These are phyloP conservation scores for Platerodrilus igneus DNA, from an alignment of 2,888 invertebrate genomes.

Conservation along the genomic window DNA sequence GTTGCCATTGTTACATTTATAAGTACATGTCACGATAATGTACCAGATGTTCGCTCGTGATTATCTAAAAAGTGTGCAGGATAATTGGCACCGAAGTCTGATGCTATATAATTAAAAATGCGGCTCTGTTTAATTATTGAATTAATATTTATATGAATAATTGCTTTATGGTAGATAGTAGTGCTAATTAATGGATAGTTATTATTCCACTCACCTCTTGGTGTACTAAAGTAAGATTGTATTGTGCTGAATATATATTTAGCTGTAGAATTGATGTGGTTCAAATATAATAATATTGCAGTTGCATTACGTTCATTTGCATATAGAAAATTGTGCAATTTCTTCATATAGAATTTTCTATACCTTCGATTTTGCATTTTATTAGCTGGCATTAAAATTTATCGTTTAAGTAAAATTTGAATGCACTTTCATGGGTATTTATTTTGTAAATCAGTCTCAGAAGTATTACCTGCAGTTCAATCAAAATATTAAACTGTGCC, in stretches of 20 bases:
- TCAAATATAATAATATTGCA: no score
- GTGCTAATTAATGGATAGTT: constrained; percentile 41
- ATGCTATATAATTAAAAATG: constrained; percentile 10
- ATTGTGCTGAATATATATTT: constrained; percentile 41
- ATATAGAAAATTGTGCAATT: no score
- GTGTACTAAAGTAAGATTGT: constrained; percentile 46
- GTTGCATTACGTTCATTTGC: no score
- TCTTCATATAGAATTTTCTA: no score
- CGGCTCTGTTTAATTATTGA: constrained; percentile 16
- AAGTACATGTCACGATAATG: neutral
- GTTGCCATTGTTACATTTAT: constrained; percentile 14
- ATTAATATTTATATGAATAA: constrained; percentile 25
- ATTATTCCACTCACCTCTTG: constrained; percentile 42
- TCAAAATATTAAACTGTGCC: no score
- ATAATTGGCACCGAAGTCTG: constrained; percentile 40
- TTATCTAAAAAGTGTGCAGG: constrained; percentile 39
- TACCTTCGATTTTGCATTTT: no score
- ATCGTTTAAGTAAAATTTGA: no score
- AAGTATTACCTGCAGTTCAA: no score
- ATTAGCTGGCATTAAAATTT: no score
- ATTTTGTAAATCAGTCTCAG: no score
- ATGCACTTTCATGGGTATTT: no score
- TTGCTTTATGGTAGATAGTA: constrained; percentile 28
- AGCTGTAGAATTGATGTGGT: constrained; percentile 38
- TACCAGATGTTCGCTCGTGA: constrained; percentile 37